Conservation (phyloP, 2,113 vertebrate genomes). For the Coracopsis vasa region DNA sequence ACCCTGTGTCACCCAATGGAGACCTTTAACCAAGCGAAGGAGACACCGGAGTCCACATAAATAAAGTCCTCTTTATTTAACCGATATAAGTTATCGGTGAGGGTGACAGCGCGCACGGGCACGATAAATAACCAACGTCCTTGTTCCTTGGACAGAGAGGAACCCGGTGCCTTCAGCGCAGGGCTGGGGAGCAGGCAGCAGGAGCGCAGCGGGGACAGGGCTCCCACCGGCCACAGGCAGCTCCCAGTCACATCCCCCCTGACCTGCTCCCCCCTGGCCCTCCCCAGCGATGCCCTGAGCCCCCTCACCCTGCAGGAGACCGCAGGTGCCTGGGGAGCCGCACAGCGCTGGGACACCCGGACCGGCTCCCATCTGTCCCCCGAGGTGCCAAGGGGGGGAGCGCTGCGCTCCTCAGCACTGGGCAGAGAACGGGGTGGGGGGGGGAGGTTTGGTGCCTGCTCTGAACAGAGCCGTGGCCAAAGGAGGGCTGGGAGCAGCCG, state of each 20-base stretch:
- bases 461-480: neutral
- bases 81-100: conserved; percentile 83
- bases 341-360: neutral
- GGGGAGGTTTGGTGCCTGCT: neutral
- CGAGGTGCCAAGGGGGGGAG: neutral
- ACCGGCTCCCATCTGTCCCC: neutral
- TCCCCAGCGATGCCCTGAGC: neutral
- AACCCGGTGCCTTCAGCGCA: conserved; percentile 68
- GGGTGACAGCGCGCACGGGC: conserved; percentile 71
- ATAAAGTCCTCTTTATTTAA: conserved; percentile 83
- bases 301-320: neutral
- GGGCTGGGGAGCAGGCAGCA: conserved; percentile 53
- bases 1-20: too few relatives aligned
- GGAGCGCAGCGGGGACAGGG: conserved; percentile 29
- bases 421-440: neutral
- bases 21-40: neutral
- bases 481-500: neutral
- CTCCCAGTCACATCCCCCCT: neutral
- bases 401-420: neutral
- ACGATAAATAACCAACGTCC: conserved; percentile 81
- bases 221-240: neutral
- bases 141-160: conserved; percentile 70
- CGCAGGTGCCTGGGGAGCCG: neutral
- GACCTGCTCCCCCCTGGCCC: neutral
- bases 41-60: conserved; percentile 58